phyloP scores from a whole-genome alignment of 1,140 invertebrate species.

The Calephelis virginiensis region DNA sequence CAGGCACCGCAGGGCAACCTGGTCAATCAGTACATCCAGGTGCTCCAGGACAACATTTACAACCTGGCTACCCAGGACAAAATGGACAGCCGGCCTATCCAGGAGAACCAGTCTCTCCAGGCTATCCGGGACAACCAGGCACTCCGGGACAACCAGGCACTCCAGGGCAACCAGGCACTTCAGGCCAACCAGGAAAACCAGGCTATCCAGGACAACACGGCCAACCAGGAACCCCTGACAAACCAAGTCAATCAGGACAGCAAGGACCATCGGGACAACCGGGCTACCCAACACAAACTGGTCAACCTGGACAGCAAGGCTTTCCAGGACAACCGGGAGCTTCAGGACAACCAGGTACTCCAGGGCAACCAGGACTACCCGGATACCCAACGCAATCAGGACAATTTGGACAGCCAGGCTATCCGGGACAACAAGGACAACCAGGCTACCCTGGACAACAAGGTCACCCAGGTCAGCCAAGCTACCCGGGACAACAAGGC shows the following conservation, averaged over 20 bases:
- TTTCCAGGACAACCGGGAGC: conserved; percentile 31
- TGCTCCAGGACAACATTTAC: too few relatives aligned
- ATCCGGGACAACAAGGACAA: background rate
- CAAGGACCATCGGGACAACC: conserved; percentile 21
- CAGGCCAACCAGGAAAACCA: too few relatives aligned
- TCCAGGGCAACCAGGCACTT: too few relatives aligned
- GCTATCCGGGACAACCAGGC: too few relatives aligned
- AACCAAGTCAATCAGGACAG: conserved; percentile 29
- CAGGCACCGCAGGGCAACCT: too few relatives aligned
- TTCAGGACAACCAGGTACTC: background rate
- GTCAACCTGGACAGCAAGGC: conserved; percentile 23
- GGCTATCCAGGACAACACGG: too few relatives aligned
- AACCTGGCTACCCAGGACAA: too few relatives aligned
- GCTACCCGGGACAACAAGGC: conserved; percentile 17
- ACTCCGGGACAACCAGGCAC: too few relatives aligned
- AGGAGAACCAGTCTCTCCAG: too few relatives aligned
- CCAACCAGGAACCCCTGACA: conserved; percentile 1
- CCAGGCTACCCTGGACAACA: conserved; percentile 26
- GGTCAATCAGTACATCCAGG: too few relatives aligned
- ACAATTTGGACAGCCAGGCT: conserved; percentile 25
- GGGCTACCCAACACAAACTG: conserved; percentile 26
- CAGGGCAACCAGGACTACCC: conserved; percentile 28
- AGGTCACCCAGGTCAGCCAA: conserved; percentile 27
- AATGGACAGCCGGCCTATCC: too few relatives aligned
- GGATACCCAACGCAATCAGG: conserved; percentile 26